phyloP scores from a whole-genome alignment of 2,113 vertebrate genomes.

The Propithecus coquereli region DNA sequence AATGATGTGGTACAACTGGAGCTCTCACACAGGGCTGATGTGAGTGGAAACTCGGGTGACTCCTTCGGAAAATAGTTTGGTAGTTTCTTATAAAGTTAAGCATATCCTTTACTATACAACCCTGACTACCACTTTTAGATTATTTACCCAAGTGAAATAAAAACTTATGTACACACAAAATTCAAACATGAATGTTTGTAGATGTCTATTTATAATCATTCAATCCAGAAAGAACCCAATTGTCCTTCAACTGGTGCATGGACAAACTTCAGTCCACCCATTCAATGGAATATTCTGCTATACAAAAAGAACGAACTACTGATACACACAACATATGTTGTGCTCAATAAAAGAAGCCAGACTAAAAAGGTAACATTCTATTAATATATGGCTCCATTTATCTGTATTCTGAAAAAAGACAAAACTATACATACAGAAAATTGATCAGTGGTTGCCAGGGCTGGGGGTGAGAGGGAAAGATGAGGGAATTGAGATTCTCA shows the following conservation, averaged over 20 bases:
- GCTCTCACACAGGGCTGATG: too few species aligned
- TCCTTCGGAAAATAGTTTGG: background rate
- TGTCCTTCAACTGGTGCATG: background rate
- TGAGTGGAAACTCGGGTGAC: background rate
- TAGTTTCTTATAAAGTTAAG: background rate
- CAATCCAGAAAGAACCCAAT: background rate
- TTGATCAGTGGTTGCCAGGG: background rate
- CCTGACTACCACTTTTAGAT: background rate
- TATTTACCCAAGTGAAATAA: background rate
- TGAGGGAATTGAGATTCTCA: background rate
- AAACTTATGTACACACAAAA: background rate
- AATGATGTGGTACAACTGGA: background rate
- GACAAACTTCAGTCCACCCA: background rate
- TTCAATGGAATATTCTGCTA: background rate
- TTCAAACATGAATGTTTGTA: background rate
- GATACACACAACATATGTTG: background rate
- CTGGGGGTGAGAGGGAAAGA: accelerated
- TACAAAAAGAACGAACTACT: background rate
- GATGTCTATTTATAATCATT: background rate
- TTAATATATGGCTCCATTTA: background rate
- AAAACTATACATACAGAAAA: background rate
- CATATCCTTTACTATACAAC: background rate
- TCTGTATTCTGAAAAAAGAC: background rate
- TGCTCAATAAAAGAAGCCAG: background rate
- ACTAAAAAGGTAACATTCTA: background rate